A percentile compares a stretch with the other conserved stretches of the same genome.
These are phyloP conservation scores for Emberiza fucata DNA, from an alignment of 2,113 vertebrate species.

Conservation along the genomic window DNA sequence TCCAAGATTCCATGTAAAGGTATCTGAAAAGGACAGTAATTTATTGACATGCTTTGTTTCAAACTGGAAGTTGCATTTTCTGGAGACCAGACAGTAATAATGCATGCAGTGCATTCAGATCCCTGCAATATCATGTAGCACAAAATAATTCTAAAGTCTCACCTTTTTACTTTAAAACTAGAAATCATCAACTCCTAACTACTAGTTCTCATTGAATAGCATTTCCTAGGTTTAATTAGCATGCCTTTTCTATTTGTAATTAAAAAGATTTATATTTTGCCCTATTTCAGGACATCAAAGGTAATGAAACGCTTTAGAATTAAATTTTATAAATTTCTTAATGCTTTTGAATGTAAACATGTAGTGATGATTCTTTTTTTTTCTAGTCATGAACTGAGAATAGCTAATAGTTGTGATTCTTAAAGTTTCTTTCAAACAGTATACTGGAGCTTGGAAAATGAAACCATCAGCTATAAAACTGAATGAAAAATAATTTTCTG, in stretches of 20 bases:
- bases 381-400: neutral
- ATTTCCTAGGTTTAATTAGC: neutral
- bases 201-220: neutral
- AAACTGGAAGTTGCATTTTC: neutral
- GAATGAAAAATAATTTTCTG: slow-evolving; percentile 18
- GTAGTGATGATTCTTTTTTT: neutral
- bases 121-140: neutral
- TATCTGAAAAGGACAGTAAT: neutral
- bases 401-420: slow-evolving; percentile 4
- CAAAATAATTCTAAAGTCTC: neutral
- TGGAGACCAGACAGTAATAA: neutral
- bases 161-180: neutral
- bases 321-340: neutral
- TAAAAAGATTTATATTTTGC: neutral
- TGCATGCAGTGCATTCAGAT: neutral
- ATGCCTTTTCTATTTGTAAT: neutral
- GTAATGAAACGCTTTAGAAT: neutral
- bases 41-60: neutral
- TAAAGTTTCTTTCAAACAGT: neutral
- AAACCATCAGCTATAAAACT: slow-evolving; percentile 10
- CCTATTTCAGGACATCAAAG: neutral
- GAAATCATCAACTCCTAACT: neutral
- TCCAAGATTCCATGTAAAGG: neutral
- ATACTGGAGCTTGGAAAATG: neutral
- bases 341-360: neutral